Evolutionary conservation across 35 echinoderm and acorn worm genomes (phyloP).

Genomic region (Acanthaster planci): DNA sequence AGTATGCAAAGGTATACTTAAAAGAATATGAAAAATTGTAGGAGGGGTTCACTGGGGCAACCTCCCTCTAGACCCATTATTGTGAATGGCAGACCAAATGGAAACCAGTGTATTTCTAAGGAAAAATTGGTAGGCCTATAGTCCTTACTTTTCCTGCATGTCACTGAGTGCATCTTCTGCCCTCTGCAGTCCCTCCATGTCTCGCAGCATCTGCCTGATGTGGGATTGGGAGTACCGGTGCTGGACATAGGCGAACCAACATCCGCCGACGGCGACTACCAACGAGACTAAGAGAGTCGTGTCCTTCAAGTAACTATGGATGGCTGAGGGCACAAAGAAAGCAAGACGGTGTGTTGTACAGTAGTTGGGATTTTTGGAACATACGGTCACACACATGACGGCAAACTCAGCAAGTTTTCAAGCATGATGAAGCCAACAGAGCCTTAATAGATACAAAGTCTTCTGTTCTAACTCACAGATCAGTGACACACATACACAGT

Average conservation of each 20-base stretch:
- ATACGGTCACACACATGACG: too few relatives aligned
- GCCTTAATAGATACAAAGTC: too few relatives aligned
- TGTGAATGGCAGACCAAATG: background rate
- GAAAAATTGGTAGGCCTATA: too few relatives aligned
- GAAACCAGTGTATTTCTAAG: too few relatives aligned
- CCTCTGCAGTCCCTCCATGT: constrained; percentile 85
- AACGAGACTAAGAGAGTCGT: constrained; percentile 81
- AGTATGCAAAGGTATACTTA: too few relatives aligned
- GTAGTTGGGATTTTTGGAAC: too few relatives aligned
- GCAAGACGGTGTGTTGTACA: too few relatives aligned
- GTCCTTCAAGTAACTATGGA: constrained; percentile 86
- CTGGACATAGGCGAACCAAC: constrained; percentile 96
- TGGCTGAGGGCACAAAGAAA: constrained; percentile 41
- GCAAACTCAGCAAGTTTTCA: too few relatives aligned
- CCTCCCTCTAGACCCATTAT: background rate
- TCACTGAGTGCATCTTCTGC: constrained; percentile 89
- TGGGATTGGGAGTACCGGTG: constrained; percentile 83
- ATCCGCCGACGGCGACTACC: constrained; percentile 88
- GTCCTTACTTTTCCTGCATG: constrained; percentile 90
- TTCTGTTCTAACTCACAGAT: too few relatives aligned
- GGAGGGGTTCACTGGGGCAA: background rate
- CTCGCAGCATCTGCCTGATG: constrained; percentile 73
- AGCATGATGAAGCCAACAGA: too few relatives aligned
- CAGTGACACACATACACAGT: too few relatives aligned
- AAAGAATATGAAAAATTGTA: background rate